Evolutionary conservation across 2,113 vertebrate genomes (phyloP), one percentile per base, ranked within the genome.

Genomic region (Copsychus sechellarum): DNA sequence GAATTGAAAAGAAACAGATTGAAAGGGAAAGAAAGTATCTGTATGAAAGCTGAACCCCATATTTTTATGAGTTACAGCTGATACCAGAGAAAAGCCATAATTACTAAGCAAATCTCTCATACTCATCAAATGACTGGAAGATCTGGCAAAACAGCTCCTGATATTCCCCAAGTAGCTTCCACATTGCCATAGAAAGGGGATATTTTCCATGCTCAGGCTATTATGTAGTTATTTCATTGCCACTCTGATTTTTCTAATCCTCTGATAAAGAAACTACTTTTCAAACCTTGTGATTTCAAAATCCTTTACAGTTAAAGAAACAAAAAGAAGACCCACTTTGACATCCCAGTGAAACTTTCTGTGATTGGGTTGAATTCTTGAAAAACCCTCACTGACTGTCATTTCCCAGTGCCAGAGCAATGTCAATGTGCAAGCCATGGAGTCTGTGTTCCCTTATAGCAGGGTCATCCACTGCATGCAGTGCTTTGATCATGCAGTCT

Each of bases 1-100:
- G 79, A 60, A 92, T 81, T 93, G 71, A 92, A 87, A 90, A 86
- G 74, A 91, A 62, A 64, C 62, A 92, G 84, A 92, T 80, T 94
- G 87, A 94, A 95, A 85, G 8, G 31, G 67, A 96, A 83, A 26
- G 54, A 86, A 93, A 89, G 74, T 58, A 76, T 70, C 71, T 84
- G 33, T 65, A 45, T 82, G 78, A 93, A 91, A 67, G 70, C 53
- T 61, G 77, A 84, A 54, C 60, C 36, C 43, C 57, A 61, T 9
- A 70, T 67, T 78, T 91, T 66, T 65, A 58, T 76, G 64, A 91
- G 31, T 83, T 94, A 83, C 74, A 93, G 93, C 71, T 90, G 71
- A 96, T 67, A 85, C 26, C 67, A 95, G 62, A 92, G 54, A 83
- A 97, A 84, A 90, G 11, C 1, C 7, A 53, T 88, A 96, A 94